Conservation (phyloP, 2,113 vertebrate genomes). For the Larimichthys crocea region DNA sequence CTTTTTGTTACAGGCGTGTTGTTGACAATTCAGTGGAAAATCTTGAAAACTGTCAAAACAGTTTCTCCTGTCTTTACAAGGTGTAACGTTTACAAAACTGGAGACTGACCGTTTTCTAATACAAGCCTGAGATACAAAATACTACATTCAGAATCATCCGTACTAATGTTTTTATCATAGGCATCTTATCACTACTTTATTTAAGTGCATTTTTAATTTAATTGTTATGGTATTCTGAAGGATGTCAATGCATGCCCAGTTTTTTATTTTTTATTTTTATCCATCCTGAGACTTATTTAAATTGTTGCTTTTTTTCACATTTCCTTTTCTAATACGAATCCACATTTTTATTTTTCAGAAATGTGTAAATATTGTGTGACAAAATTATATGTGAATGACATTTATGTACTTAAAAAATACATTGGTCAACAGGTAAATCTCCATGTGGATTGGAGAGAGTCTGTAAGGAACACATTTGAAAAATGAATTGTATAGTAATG, state of each 20-base stretch:
- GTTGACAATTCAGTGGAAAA: slow-evolving; percentile 25
- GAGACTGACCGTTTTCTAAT: slow-evolving; percentile 71
- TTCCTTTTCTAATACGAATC: slow-evolving; percentile 53
- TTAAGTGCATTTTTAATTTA: slow-evolving; percentile 74
- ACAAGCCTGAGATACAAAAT: slow-evolving; percentile 78
- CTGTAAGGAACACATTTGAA: slow-evolving; percentile 45
- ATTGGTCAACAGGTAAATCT: slow-evolving; percentile 34
- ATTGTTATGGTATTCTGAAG: slow-evolving; percentile 65
- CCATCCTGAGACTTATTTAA: slow-evolving; percentile 69
- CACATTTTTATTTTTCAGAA: slow-evolving; percentile 63
- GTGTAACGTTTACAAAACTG: slow-evolving; percentile 75
- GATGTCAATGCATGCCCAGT: slow-evolving; percentile 63
- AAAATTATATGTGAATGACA: slow-evolving; percentile 58
- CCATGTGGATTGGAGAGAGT: slow-evolving; percentile 48
- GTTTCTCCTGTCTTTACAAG: slow-evolving; percentile 57
- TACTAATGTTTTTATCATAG: slow-evolving; percentile 49
- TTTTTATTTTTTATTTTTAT: slow-evolving; percentile 40
- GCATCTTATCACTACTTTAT: slow-evolving; percentile 76
- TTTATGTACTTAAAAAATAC: slow-evolving; percentile 48
- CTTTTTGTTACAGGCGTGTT: slow-evolving; percentile 63
- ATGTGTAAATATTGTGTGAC: slow-evolving; percentile 70
- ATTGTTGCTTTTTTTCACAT: slow-evolving; percentile 47
- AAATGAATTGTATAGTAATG: slow-evolving; percentile 55
- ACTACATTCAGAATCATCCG: slow-evolving; percentile 50
- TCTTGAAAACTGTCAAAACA: slow-evolving; percentile 42